Evolutionary conservation across 2,113 vertebrate species (phyloP).

Genomic region (Bungarus multicinctus): DNA sequence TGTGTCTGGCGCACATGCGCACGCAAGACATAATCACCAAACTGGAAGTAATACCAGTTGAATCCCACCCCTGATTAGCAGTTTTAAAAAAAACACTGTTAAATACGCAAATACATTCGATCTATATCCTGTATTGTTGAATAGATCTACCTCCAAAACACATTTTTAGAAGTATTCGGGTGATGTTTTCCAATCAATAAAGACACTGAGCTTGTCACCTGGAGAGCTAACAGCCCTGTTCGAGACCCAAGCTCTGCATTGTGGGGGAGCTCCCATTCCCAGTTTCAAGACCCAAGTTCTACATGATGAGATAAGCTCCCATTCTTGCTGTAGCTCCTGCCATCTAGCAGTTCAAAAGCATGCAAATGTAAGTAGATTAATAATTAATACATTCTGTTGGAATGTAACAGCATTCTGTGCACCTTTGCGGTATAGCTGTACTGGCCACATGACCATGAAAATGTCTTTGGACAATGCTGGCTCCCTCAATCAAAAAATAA

Average conservation of each 20-base stretch:
- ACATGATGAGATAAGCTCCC: neutral
- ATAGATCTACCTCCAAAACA: neutral
- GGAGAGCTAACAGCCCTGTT: neutral
- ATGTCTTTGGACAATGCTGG: neutral
- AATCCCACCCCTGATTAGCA: neutral
- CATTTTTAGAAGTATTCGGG: neutral
- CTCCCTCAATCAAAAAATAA: neutral
- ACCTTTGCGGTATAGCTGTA: neutral
- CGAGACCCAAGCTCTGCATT: neutral
- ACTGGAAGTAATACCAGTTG: too few species aligned
- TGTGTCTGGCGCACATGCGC: too few species aligned
- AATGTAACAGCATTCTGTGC: neutral
- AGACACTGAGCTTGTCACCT: neutral
- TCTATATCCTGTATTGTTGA: neutral
- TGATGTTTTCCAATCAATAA: neutral
- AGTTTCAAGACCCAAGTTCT: neutral
- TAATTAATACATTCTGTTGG: neutral
- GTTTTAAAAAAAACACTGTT: neutral
- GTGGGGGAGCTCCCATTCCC: neutral
- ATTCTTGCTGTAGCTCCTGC: neutral
- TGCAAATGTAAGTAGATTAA: neutral
- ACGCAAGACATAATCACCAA: too few species aligned
- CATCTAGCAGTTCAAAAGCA: neutral
- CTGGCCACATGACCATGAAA: neutral
- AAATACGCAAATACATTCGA: neutral